Evolutionary conservation across 2,113 vertebrate species (phyloP).

Genomic region (Mobula birostris): DNA sequence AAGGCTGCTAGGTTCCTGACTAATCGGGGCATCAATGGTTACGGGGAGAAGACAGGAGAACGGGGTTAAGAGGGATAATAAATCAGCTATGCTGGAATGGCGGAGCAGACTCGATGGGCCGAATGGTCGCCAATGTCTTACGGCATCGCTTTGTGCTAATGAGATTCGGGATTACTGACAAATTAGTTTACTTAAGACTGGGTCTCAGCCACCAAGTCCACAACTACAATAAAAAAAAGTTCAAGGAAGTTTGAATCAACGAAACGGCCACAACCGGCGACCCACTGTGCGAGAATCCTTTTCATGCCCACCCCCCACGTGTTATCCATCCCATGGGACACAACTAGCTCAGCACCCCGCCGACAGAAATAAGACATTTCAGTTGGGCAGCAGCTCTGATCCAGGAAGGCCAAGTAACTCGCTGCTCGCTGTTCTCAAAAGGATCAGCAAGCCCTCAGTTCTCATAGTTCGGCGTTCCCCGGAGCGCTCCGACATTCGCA

Average conservation of each 20-base stretch:
- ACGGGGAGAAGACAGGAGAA: no score
- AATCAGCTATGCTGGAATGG: no score
- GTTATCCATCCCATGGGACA: neutral
- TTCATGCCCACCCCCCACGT: neutral
- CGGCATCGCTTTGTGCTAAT: neutral
- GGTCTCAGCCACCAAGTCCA: neutral
- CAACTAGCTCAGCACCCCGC: neutral
- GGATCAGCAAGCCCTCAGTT: neutral
- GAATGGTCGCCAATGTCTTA: no score
- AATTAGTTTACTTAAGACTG: neutral
- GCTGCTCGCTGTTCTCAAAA: neutral
- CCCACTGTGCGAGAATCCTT: neutral
- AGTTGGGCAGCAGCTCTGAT: neutral
- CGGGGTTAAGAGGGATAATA: no score
- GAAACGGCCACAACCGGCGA: neutral
- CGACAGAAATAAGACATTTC: neutral
- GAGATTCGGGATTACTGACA: neutral
- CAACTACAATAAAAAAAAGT: neutral
- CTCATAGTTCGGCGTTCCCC: neutral
- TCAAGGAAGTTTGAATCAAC: neutral
- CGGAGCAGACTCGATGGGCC: no score
- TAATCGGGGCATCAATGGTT: no score
- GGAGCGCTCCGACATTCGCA: neutral
- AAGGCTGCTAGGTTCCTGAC: no score
- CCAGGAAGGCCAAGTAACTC: neutral